Evolutionary conservation across 2,888 invertebrate species (phyloP).

Genomic region (Nyleta sp.): DNA sequence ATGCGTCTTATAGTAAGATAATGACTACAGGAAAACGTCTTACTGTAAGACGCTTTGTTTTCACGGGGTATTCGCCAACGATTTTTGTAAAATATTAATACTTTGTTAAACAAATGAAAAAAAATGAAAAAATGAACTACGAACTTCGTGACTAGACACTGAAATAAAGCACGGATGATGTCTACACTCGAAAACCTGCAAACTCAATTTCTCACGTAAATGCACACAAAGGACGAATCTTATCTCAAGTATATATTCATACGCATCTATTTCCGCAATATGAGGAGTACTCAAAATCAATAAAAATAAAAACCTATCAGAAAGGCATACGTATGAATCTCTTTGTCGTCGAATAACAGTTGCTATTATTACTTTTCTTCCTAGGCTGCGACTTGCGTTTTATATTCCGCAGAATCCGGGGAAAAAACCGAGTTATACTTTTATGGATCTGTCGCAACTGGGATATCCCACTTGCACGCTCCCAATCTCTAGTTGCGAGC

Average conservation of each 20-base stretch:
- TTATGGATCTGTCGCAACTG: constrained; percentile 37
- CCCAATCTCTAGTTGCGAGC: constrained; percentile 18
- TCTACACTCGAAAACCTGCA: constrained; percentile 4
- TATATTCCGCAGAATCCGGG: constrained; percentile 26
- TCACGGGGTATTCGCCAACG: too few relatives aligned
- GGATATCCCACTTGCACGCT: constrained; percentile 15
- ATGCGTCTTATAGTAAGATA: too few relatives aligned
- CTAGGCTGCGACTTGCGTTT: constrained; percentile 28
- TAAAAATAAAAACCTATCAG: constrained; percentile 45
- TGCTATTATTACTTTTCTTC: constrained; percentile 45
- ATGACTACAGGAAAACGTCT: too few relatives aligned
- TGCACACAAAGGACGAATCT: constrained; percentile 39
- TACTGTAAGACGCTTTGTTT: too few relatives aligned
- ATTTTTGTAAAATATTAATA: too few relatives aligned
- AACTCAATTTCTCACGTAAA: constrained; percentile 25
- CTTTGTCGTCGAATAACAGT: constrained; percentile 45
- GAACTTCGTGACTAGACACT: too few relatives aligned
- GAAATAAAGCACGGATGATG: too few relatives aligned
- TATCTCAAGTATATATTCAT: constrained; percentile 43
- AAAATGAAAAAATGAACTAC: too few relatives aligned
- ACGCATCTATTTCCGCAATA: constrained; percentile 26
- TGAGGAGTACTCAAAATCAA: constrained; percentile 39
- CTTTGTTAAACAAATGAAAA: too few relatives aligned
- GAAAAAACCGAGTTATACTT: constrained; percentile 27
- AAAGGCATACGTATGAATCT: constrained; percentile 33